phyloP scores from a whole-genome alignment of 1,140 invertebrate species.

The Drosophila cardini region DNA sequence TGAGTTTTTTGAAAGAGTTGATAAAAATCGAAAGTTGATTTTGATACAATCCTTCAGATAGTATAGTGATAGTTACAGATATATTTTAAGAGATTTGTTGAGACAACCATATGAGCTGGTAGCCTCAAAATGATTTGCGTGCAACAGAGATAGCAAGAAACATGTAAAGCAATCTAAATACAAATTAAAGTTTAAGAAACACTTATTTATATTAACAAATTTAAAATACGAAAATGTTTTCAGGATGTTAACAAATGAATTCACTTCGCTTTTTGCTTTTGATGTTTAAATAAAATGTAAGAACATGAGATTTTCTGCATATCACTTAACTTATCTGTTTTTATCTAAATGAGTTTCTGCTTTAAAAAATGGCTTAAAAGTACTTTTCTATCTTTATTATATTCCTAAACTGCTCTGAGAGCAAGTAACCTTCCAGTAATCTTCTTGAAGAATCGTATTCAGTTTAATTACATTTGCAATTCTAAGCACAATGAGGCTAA shows the following conservation, averaged over 20 bases:
- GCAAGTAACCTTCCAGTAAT: not conserved
- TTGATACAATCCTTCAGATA: constrained; percentile 17
- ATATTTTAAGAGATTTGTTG: not conserved
- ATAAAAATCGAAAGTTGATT: constrained; percentile 23
- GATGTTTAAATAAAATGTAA: no score
- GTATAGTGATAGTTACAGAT: not conserved
- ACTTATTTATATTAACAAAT: not conserved
- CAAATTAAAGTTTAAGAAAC: not conserved
- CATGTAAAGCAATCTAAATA: constrained; percentile 1
- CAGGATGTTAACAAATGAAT: no score
- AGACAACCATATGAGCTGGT: constrained; percentile 9
- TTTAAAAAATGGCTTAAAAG: no score
- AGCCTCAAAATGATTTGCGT: constrained; percentile 2
- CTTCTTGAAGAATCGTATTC: constrained; percentile 17
- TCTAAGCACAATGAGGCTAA: constrained; percentile 56
- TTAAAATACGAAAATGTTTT: no score
- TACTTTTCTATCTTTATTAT: not conserved
- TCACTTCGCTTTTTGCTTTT: no score
- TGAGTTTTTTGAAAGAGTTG: constrained; percentile 60
- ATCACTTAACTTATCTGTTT: no score
- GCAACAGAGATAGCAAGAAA: constrained; percentile 13
- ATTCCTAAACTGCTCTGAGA: not conserved
- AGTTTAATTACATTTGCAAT: constrained; percentile 72
- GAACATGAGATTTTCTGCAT: no score
- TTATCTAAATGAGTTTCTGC: no score